Base-by-base conservation (phyloP, 2,113 vertebrate species). In the Xiphophorus couchianus region DNA sequence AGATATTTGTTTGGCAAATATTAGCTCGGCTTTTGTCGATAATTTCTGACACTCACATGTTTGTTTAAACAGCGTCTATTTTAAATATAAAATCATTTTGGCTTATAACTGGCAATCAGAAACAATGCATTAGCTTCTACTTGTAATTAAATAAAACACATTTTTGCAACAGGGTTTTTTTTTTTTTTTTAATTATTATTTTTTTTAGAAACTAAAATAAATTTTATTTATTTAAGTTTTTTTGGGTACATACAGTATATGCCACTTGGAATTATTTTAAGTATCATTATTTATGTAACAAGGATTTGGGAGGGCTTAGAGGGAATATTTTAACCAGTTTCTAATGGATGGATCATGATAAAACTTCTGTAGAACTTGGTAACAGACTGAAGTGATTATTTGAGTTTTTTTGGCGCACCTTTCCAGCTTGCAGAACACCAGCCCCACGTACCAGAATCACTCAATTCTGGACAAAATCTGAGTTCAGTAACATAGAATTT, bases 1-100 rank as follows among this genome's bases (percentile, higher is more conserved):
- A 28, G 5, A 28, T 4, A 54, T 63, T n/a, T 31, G 42, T 54
- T n/a, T 30, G 73, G 28, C 58, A 61, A 76, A 76, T 29, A 76
- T 76, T 37, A 22, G 8, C 28, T 62, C 19, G n/a, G 54, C 28
- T 54, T 25, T 22, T 0, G 22, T 54, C 51, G 7, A 22, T 54
- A 25, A 22, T 54, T 54, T 22, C 51, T 54, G 51, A 25, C 51
- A 54, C 48, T 22, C 48, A 9, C 48, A 54, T 25, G 51, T 54
- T 54, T 54, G 42, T 61, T 62, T 1, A 8, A n/a, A 76, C 71
- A 65, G 67, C 48, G 58, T 64, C 42, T 4, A 4, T 17, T 15
- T 44, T 44, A 14, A 17, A 62, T 7, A 7, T 51, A 22, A 51
- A 51, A 51, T 51, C 1, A n/a, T 58, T 58, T 58, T 19, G 51